Evolutionary conservation across 2,113 vertebrate species (phyloP), one percentile per base, ranked within the genome.

Genomic region (Sprattus sprattus): DNA sequence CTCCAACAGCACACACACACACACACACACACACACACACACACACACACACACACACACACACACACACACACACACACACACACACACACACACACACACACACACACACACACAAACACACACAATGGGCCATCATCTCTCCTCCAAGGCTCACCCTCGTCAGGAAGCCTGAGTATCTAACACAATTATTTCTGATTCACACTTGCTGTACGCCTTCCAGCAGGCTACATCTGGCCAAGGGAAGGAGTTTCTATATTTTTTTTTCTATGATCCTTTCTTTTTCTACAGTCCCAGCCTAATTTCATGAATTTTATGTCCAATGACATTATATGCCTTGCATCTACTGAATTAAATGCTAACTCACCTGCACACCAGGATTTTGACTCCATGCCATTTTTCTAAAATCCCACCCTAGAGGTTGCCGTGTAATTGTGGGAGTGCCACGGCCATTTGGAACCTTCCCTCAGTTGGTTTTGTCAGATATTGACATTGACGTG

Each of bases 401-500:
- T 60, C 6, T 60, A 4, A 60, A 60, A 60, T 60, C 54, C 4
- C 54, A 60, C 20, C 22, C 54, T 22, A 60, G 22, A 22, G 54
- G 54, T 20, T 6, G 3, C 54, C 22, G 54, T 54, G 52, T 60
- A 6, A 11, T 78, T 28, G 28, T 1, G 28, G 71, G 10, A 16
- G 71, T 39, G 71, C 13, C 71, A 39, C 6, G 32, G 3, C 11
- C 28, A 78, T 78, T 39, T 39, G 71, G 25, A 78, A 18, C 32
- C 71, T 1, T 15, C 39, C 10, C 32, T 28, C 32, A 0, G 28
- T 16, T 32, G 71, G 32, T 32, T 78, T 78, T 39, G 71, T 78
- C 71, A 78, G 71, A 78, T 78, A 78, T 78, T 78, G 71, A 78
- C 71, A 78, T 78, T 78, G 71, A 78, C 32, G 28, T 15, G 71